Percentiles rank a stretch among this genome's conserved stretches.
These are phyloP conservation scores for Capitulum mitella DNA, from an alignment of 2,888 invertebrate species.

Conservation along the genomic window DNA sequence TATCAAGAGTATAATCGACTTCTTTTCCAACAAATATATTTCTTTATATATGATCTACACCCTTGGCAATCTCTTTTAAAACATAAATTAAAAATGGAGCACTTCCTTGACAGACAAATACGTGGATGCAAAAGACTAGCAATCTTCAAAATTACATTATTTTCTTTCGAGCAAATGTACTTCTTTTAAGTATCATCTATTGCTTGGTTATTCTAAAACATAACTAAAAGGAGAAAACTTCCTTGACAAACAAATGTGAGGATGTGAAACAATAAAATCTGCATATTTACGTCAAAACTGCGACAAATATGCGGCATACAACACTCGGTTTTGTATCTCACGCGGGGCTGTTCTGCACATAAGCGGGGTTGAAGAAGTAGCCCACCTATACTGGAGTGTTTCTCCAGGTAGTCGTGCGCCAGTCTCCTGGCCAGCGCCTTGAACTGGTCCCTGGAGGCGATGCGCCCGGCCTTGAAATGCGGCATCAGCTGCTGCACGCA, in stretches of 20 bases:
- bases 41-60: too few species aligned
- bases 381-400: neutral
- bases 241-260: neutral
- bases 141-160: too few species aligned
- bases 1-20: too few species aligned
- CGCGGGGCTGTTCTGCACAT: neutral
- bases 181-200: too few species aligned
- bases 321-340: neutral
- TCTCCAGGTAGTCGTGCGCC: neutral
- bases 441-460: slow-evolving; percentile 31
- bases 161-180: too few species aligned
- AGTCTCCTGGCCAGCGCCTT: slow-evolving; percentile 31
- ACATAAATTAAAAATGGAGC: too few species aligned
- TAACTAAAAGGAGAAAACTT: neutral
- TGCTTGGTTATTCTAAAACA: neutral
- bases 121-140: too few species aligned
- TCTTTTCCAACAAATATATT: too few species aligned
- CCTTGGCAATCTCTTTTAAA: too few species aligned
- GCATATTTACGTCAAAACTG: neutral
- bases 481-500: slow-evolving; percentile 35
- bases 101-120: too few species aligned
- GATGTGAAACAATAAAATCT: neutral
- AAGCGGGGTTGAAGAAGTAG: neutral
- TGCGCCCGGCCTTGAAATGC: slow-evolving; percentile 29
- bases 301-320: neutral